A percentile compares a stretch with the other conserved stretches of the same genome.
Conservation (phyloP, 2,797 vertebrate genomes). For the Tapirus indicus region DNA sequence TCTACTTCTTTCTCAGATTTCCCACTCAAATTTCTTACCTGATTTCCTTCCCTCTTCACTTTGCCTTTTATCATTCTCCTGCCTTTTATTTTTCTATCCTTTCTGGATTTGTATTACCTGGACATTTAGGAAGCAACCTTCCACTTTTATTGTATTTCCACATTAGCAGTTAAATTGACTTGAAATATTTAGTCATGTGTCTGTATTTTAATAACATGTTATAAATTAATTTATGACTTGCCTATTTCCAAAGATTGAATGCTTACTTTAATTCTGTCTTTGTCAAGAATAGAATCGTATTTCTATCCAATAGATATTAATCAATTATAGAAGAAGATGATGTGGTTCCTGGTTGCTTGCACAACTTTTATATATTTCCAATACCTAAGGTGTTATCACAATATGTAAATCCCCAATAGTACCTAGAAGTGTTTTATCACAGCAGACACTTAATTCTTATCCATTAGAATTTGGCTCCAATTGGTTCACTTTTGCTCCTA, state of each 20-base stretch:
- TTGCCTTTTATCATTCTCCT: not conserved
- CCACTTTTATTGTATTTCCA: not conserved
- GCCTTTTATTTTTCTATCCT: not conserved
- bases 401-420: not conserved
- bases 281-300: not conserved
- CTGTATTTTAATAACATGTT: constrained; percentile 26
- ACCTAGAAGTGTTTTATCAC: not conserved
- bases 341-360: not conserved
- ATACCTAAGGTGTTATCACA: not conserved
- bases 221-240: not conserved
- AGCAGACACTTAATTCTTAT: not conserved
- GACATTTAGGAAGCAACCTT: not conserved
- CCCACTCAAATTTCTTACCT: not conserved
- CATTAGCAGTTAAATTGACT: constrained; percentile 25
- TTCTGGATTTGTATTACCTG: not conserved
- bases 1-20: not conserved
- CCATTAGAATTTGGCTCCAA: not conserved
- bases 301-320: not conserved
- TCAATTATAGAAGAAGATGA: not conserved
- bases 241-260: not conserved
- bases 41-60: not conserved
- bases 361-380: not conserved
- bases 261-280: constrained; percentile 14
- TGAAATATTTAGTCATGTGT: constrained; percentile 45
- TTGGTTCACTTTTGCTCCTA: not conserved